These are phyloP conservation scores for Phymanthus crucifer DNA, from an alignment of 92 coral and sea anemone genomes.

Conservation along the genomic window DNA sequence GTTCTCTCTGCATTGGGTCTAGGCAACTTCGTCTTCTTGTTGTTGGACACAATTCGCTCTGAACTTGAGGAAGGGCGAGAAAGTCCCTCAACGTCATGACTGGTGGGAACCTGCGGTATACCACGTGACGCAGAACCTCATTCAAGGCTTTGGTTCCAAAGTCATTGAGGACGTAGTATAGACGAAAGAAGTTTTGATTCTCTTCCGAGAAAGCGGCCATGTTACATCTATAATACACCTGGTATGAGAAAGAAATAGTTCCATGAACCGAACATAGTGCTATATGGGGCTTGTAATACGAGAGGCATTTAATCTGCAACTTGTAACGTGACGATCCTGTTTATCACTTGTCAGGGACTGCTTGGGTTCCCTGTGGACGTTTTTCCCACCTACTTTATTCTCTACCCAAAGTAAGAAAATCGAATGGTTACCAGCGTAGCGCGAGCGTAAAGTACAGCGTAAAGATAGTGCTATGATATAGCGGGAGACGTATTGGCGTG, in stretches of 20 bases:
- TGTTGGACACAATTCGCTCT: not conserved
- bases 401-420: too few relatives aligned
- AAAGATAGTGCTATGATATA: too few relatives aligned
- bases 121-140: not conserved
- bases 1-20: not conserved
- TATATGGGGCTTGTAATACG: too few relatives aligned
- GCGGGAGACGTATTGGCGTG: too few relatives aligned
- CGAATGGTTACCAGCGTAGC: too few relatives aligned
- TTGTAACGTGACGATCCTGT: too few relatives aligned
- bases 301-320: too few relatives aligned
- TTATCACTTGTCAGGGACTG: too few relatives aligned
- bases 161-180: not conserved
- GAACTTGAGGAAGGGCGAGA: constrained; percentile 5
- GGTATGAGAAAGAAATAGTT: not conserved
- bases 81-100: not conserved
- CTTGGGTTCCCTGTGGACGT: too few relatives aligned
- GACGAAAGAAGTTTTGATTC: constrained; percentile 1
- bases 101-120: not conserved
- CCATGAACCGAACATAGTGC: not conserved
- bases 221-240: not conserved
- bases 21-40: not conserved
- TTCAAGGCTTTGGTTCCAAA: constrained; percentile 2
- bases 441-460: too few relatives aligned
- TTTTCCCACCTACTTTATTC: too few relatives aligned
- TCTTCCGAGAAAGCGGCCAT: constrained; percentile 4